Conservation (phyloP, 2,888 invertebrate species). For the Melanostoma mellinum region DNA sequence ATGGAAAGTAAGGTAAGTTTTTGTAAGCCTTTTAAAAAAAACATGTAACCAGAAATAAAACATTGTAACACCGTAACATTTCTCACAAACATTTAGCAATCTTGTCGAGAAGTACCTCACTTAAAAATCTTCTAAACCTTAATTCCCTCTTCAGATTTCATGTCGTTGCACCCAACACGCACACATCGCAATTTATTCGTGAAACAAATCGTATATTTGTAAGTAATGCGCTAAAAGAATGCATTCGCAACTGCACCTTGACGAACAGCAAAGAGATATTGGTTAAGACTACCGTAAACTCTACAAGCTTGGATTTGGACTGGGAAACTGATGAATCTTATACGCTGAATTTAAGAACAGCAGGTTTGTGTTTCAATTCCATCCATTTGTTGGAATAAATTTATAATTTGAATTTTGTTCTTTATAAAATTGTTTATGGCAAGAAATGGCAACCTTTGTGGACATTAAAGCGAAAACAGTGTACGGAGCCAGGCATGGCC, state of each 20-base stretch:
- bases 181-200: slow-evolving; percentile 83
- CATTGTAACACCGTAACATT: too few species aligned
- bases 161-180: slow-evolving; percentile 82
- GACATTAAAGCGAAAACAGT: slow-evolving; percentile 85
- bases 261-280: slow-evolving; percentile 83
- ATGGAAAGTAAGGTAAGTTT: slow-evolving; percentile 80
- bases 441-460: slow-evolving; percentile 83
- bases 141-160: slow-evolving; percentile 82
- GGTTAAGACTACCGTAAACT: slow-evolving; percentile 84
- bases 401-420: background rate
- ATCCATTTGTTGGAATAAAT: background rate
- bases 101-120: too few species aligned
- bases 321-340: slow-evolving; percentile 89
- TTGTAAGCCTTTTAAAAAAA: slow-evolving; percentile 77
- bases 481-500: slow-evolving; percentile 89
- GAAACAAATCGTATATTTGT: slow-evolving; percentile 84
- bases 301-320: slow-evolving; percentile 83
- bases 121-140: too few species aligned
- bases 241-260: slow-evolving; percentile 83
- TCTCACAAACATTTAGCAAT: too few species aligned
- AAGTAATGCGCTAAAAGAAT: slow-evolving; percentile 84
- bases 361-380: slow-evolving; percentile 82
- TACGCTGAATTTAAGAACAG: slow-evolving; percentile 84
- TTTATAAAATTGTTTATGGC: slow-evolving; percentile 45
- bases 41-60: too few species aligned